A percentile compares a stretch with the other conserved stretches of the same genome.
Evolutionary conservation across 1,140 invertebrate genomes (phyloP).

Genomic region (Ostrea denselamellosa): DNA sequence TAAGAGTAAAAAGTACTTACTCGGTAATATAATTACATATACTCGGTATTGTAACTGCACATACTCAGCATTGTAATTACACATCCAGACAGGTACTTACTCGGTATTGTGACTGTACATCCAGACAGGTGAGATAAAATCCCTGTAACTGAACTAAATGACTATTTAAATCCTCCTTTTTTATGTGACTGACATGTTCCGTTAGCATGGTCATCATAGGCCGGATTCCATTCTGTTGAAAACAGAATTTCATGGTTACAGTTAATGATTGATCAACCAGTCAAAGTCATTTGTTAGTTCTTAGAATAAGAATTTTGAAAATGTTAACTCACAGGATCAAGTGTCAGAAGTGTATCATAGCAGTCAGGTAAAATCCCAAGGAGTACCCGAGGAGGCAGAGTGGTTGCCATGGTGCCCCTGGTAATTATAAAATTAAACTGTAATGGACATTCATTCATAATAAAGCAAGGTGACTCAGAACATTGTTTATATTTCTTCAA

Average conservation of each 20-base stretch:
- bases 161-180: constrained; percentile 82
- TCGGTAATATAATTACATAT: not conserved
- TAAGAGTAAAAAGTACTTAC: not conserved
- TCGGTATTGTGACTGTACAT: constrained; percentile 70
- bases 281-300: constrained; percentile 70
- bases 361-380: constrained; percentile 86
- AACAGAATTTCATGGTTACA: not conserved
- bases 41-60: not conserved
- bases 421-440: constrained; percentile 18
- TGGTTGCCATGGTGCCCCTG: constrained; percentile 84
- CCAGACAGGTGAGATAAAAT: constrained; percentile 88
- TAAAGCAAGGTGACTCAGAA: not conserved
- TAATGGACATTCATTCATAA: too few species aligned
- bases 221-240: constrained; percentile 80
- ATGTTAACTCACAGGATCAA: not conserved
- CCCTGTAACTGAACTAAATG: constrained; percentile 83
- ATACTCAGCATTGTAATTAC: not conserved
- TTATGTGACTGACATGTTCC: constrained; percentile 84
- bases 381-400: constrained; percentile 87
- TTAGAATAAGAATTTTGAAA: not conserved
- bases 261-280: not conserved
- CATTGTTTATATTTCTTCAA: too few species aligned
- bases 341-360: constrained; percentile 78
- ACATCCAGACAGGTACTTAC: not conserved
- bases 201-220: constrained; percentile 87